These are phyloP conservation scores for Teinopalpus imperialis DNA, from an alignment of 2,888 invertebrate species.

Conservation along the genomic window DNA sequence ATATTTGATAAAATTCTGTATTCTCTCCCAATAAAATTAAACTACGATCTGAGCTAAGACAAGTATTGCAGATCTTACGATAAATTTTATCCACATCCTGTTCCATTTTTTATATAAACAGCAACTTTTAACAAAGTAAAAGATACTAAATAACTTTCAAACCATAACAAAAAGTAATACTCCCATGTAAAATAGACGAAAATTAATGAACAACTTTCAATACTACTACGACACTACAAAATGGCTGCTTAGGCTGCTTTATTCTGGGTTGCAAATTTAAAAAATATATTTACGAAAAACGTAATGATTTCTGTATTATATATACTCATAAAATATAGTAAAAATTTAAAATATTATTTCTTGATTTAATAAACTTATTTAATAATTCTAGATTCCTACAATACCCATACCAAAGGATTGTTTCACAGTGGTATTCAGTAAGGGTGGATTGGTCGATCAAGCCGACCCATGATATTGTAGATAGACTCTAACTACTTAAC, in stretches of 20 bases:
- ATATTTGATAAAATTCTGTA: slow-evolving; percentile 56
- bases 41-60: slow-evolving; percentile 65
- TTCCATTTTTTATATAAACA: slow-evolving; percentile 53
- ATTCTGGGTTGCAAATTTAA: slow-evolving; percentile 48
- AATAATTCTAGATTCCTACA: too few relatives aligned
- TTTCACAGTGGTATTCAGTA: too few relatives aligned
- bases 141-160: slow-evolving; percentile 47
- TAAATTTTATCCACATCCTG: slow-evolving; percentile 63
- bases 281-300: slow-evolving; percentile 21
- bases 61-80: slow-evolving; percentile 59
- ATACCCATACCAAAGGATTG: too few relatives aligned
- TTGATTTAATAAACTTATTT: too few relatives aligned
- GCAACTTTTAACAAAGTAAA: slow-evolving; percentile 31
- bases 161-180: slow-evolving; percentile 80
- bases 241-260: slow-evolving; percentile 68
- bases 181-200: slow-evolving; percentile 81
- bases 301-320: neutral
- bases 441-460: too few relatives aligned
- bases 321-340: neutral
- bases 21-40: slow-evolving; percentile 54
- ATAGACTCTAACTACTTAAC: too few relatives aligned
- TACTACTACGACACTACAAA: slow-evolving; percentile 75
- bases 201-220: slow-evolving; percentile 61
- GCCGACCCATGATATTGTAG: too few relatives aligned
- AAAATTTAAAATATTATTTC: too few relatives aligned